Percentiles rank a stretch among this genome's conserved stretches.
Evolutionary conservation across 1,140 invertebrate species (phyloP).

Genomic region (Ylistrum balloti): DNA sequence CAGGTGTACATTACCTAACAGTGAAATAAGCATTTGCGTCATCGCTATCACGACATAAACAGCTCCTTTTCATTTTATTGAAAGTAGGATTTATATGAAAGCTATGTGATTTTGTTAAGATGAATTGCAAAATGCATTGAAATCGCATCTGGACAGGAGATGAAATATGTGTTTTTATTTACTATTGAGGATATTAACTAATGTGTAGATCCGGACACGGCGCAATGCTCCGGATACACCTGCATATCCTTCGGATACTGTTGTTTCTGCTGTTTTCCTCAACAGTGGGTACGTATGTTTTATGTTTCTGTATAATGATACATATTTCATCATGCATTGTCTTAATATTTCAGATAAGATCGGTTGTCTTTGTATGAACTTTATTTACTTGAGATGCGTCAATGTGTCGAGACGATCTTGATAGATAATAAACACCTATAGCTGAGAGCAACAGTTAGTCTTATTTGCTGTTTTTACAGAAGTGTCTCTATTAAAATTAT

Average conservation of each 20-base stretch:
- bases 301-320: not conserved
- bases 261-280: not conserved
- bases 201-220: conserved; percentile 23
- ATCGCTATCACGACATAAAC: not conserved
- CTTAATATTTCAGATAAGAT: no score
- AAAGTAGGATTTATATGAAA: not conserved
- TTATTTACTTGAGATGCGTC: no score
- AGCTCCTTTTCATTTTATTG: not conserved
- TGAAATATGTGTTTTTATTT: not conserved
- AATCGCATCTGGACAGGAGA: not conserved
- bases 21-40: not conserved
- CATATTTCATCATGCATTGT: no score
- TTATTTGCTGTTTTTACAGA: no score
- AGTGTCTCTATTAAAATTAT: no score
- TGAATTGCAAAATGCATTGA: not conserved
- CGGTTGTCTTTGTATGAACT: no score
- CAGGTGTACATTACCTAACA: not conserved
- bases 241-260: conserved; percentile 12
- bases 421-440: no score
- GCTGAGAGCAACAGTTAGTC: no score
- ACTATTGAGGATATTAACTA: not conserved
- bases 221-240: not conserved
- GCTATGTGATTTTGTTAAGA: not conserved
- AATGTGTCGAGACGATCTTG: no score
- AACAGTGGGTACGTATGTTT: not conserved